Base-by-base conservation (phyloP, 2,888 invertebrate genomes). In the Caenorhabditis uteleia region DNA sequence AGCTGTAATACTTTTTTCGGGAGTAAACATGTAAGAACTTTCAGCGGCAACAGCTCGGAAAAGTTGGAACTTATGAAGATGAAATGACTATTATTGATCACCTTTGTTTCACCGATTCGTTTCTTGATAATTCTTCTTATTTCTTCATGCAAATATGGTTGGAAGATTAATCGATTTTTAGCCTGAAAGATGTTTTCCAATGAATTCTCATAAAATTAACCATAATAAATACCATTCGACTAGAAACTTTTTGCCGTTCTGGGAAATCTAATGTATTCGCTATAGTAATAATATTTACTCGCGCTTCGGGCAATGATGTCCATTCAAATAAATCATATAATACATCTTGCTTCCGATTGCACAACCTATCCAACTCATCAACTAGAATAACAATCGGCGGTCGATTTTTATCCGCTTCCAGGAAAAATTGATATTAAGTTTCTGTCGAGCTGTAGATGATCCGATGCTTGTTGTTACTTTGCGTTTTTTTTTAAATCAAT, bases 261-360 rank as follows among this genome's bases (percentile, higher is more conserved):
- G 98, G 97, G 69, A 98, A 86, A 87, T 98, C 97, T 92, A 97
- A 93, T 0, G 98, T 97, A 85, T 98, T 98, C 38, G 97, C 95
- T 61, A 99, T 95, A 2, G 95, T 93, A 1, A 98, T 87, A 0
- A 98, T 92, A 2, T 93, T 89, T 36, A 98, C 87, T 47, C 89
- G 88, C 0, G 92, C 89, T 0, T 88, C 86, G 29, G 88, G 87
- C 82, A 91, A 89, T 0, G 90, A 89, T 0, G 95, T 92, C 95
- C 97, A 98, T 84, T 98, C 95, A 84, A 98, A 88, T 64, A 98
- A 87, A 84, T 93, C 95, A 85, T 99, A 99, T 34, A 98, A 89
- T 0, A 80, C 75, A 29, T 77, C 78, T 48, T 81, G 81, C 34
- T 70, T 69, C 44, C 70, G 71, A 27, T 74, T 82, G 40, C 71